Base-by-base conservation (phyloP, 2,797 vertebrate genomes). In the Phoxinus dragarum region DNA sequence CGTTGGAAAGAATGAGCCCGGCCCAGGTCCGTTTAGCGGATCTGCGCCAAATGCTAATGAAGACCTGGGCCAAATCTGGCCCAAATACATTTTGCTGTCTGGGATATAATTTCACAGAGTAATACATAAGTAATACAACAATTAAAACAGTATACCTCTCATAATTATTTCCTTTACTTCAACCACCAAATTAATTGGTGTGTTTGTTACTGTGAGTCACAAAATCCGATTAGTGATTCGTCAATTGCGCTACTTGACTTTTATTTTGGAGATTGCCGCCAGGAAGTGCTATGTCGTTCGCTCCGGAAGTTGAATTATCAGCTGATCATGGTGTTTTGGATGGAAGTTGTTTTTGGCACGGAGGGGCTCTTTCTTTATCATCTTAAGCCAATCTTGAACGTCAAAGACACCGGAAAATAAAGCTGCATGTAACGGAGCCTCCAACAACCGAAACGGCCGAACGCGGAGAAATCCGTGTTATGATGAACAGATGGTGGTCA, bases 301-400 rank as follows among this genome's bases (percentile, higher is more conserved):
- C 86, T 91, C 89, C 85, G 95, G 95, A 96, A 95, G 94, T 93
- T 40, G 91, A 91, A 86, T 79, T 49, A 95, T 95, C 95, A 96
- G 95, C 95, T 96, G 95, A 95, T 94, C 88, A 88, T 93, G 92
- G 89, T 93, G 94, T 94, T 93, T 94, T 94, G 94, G 93, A 93
- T 94, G 90, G 93, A 94, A 95, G 93, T 95, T 93, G 92, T 91
- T 72, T 93, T 92, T 90, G 91, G 92, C 87, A 90, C 86, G 86
- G 86, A 88, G 90, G 68, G 90, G 92, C 61, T 71, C 11, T 90
- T 90, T 85, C 88, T 89, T 88, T 86, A 81, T 92, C 89, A 86
- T 79, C 80, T 69, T 64, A 82, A 56, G 36, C 59, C 69, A 78
- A 68, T 23, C 1, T 90, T 91, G 87, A 80, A 79, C 81, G 84